Conservation (phyloP, 2,888 invertebrate genomes). For the Heteromyza rotundicornis region DNA sequence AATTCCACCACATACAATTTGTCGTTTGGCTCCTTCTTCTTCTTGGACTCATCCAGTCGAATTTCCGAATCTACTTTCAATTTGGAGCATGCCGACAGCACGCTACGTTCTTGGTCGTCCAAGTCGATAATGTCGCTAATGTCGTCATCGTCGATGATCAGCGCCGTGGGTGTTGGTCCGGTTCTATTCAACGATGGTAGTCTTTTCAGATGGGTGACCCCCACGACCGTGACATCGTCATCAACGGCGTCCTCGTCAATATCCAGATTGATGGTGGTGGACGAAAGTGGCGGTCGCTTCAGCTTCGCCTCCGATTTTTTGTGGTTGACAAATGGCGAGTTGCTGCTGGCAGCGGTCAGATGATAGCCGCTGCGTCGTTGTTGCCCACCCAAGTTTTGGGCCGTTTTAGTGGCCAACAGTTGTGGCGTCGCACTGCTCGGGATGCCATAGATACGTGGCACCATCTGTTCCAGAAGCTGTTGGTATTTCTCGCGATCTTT, state of each 20-base stretch:
- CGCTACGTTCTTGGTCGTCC: conserved; percentile 41
- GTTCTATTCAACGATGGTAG: background rate
- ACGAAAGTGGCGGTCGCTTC: conserved; percentile 33
- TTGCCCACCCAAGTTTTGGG: conserved; percentile 9
- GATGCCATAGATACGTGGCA: conserved; percentile 36
- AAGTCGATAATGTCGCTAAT: conserved; percentile 43
- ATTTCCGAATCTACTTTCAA: background rate
- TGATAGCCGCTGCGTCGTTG: conserved; percentile 22
- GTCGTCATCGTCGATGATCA: conserved; percentile 41
- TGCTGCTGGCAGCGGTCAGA: conserved; percentile 15
- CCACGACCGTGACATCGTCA: conserved; percentile 27
- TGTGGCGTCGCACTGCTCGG: conserved; percentile 21
- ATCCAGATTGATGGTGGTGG: conserved; percentile 34
- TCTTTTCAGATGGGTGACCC: conserved; percentile 15
- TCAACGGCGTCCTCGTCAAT: conserved; percentile 35
- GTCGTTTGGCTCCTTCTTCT: conserved; percentile 30
- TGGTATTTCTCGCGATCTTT: conserved; percentile 44
- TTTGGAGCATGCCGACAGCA: conserved; percentile 40
- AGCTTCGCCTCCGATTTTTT: background rate
- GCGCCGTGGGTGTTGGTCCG: conserved; percentile 20
- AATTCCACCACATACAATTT: background rate
- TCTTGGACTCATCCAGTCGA: background rate
- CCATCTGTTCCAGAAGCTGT: conserved; percentile 41
- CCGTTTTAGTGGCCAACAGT: conserved; percentile 20
- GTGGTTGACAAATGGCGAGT: background rate